A percentile compares a stretch with the other conserved stretches of the same genome.
These are phyloP conservation scores for Perizoma affinitatum DNA, from an alignment of 2,888 invertebrate genomes.

Conservation along the genomic window DNA sequence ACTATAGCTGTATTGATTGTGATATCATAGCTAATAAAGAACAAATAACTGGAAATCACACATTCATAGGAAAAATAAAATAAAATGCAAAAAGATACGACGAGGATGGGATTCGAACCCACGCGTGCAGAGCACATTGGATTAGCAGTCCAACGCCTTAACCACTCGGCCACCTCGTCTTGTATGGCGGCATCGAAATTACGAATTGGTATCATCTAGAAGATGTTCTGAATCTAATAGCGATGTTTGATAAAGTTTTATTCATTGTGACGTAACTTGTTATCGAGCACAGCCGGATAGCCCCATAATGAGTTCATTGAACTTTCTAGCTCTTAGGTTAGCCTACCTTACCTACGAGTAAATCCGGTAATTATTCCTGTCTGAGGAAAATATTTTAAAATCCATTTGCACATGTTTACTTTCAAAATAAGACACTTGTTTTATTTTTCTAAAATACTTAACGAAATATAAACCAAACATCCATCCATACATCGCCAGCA, in stretches of 20 bases:
- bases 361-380: neutral
- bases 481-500: too few relatives aligned
- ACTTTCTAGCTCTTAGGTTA: conserved; percentile 26
- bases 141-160: conserved; percentile 94
- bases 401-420: too few relatives aligned
- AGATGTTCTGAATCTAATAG: conserved; percentile 1
- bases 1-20: too few relatives aligned
- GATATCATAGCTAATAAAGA: too few relatives aligned
- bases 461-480: too few relatives aligned
- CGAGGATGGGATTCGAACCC: conserved; percentile 93
- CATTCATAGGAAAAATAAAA: neutral
- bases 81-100: conserved; percentile 67
- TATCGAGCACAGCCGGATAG: conserved; percentile 20
- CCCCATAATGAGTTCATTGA: conserved; percentile 16
- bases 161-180: conserved; percentile 94
- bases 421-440: too few relatives aligned
- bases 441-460: too few relatives aligned
- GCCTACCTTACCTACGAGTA: too few relatives aligned
- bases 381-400: neutral
- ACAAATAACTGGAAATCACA: too few relatives aligned
- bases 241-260: conserved; percentile 20
- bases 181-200: conserved; percentile 49
- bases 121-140: conserved; percentile 94
- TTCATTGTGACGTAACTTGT: conserved; percentile 23
- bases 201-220: neutral